Conservation (phyloP, 2,888 invertebrate genomes). For the Sturmia bella region DNA sequence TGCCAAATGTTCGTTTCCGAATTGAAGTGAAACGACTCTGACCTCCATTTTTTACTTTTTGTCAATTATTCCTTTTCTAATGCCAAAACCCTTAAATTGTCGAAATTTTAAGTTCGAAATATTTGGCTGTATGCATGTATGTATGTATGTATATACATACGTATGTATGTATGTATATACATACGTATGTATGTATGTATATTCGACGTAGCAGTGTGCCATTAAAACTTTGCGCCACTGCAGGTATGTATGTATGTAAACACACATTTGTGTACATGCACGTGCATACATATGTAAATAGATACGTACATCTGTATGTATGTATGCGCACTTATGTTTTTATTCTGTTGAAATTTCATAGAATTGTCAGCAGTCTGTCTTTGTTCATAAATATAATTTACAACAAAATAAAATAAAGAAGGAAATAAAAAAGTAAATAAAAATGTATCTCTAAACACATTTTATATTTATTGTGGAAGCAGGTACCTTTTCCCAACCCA, state of each 20-base stretch:
- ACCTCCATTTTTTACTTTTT: too few relatives aligned
- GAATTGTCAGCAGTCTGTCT: slow-evolving; percentile 56
- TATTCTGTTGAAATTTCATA: slow-evolving; percentile 37
- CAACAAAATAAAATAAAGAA: slow-evolving; percentile 35
- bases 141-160: neutral
- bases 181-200: neutral
- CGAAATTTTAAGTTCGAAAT: too few relatives aligned
- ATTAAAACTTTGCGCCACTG: too few relatives aligned
- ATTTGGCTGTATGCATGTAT: too few relatives aligned
- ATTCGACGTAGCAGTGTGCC: too few relatives aligned
- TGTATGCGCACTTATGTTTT: slow-evolving; percentile 5
- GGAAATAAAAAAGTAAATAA: slow-evolving; percentile 1
- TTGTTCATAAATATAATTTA: slow-evolving; percentile 33
- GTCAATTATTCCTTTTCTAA: too few relatives aligned
- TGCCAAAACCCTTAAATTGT: too few relatives aligned
- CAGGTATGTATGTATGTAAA: too few relatives aligned
- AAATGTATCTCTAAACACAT: slow-evolving; percentile 20
- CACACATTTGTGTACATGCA: neutral
- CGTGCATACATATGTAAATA: neutral
- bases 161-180: neutral
- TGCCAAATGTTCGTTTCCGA: too few relatives aligned
- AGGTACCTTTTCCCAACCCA: slow-evolving; percentile 48
- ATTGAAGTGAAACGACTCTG: too few relatives aligned
- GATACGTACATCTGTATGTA: slow-evolving; percentile 1
- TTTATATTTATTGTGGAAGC: slow-evolving; percentile 45